These are phyloP conservation scores for Drosophila nannoptera DNA, from an alignment of 1,140 invertebrate genomes.

Conservation along the genomic window DNA sequence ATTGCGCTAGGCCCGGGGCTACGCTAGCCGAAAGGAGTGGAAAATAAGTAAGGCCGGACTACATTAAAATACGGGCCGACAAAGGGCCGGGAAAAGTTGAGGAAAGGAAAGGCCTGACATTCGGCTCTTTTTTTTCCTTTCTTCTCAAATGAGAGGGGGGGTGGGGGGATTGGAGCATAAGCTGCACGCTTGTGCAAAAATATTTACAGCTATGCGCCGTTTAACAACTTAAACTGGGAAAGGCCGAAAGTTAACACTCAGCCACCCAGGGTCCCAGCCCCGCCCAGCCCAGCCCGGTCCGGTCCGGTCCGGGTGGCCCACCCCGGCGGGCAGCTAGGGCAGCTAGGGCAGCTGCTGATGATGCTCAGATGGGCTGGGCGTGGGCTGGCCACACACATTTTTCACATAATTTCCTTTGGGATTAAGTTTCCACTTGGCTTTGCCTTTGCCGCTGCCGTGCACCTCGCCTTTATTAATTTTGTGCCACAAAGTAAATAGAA, in stretches of 20 bases:
- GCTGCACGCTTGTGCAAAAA: constrained; percentile 46
- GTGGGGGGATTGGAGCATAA: constrained; percentile 23
- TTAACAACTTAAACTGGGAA: constrained; percentile 57
- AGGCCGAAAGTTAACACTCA: constrained; percentile 10
- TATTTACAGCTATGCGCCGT: constrained; percentile 62
- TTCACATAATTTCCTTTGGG: constrained; percentile 75
- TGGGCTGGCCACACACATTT: constrained; percentile 64
- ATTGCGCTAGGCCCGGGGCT: constrained; percentile 47
- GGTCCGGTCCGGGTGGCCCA: no score
- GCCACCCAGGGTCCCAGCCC: neutral
- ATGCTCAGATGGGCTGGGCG: neutral
- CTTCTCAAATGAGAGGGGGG: no score
- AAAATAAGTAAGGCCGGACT: constrained; percentile 23
- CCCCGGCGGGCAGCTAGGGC: neutral
- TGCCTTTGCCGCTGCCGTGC: constrained; percentile 32
- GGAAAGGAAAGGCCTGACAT: constrained; percentile 3
- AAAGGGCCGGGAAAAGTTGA: neutral
- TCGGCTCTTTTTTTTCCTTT: constrained; percentile 19
- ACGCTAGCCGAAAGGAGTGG: neutral
- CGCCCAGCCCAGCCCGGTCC: no score
- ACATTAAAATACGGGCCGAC: constrained; percentile 19
- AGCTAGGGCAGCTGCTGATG: constrained; percentile 2
- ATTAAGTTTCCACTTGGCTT: constrained; percentile 74
- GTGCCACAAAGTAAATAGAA: constrained; percentile 73
- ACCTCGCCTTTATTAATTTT: constrained; percentile 70